These are phyloP conservation scores for Marronus borbonicus DNA, from an alignment of 2,888 invertebrate species.

Conservation along the genomic window DNA sequence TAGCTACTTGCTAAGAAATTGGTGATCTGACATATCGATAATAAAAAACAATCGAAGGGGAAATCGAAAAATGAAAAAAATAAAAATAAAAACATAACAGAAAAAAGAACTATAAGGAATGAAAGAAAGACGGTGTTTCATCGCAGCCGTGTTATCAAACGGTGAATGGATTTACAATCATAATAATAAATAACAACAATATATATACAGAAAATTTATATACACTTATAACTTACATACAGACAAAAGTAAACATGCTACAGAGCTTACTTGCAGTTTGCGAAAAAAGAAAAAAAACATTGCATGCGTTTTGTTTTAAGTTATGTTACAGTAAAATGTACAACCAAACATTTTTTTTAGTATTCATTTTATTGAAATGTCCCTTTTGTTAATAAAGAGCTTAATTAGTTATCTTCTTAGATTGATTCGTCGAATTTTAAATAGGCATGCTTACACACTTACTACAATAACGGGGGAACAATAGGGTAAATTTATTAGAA, in stretches of 20 bases:
- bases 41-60: conserved; percentile 10
- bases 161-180: conserved; percentile 55
- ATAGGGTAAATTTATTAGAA: not conserved
- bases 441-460: too few relatives aligned
- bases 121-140: conserved; percentile 46
- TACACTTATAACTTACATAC: not conserved
- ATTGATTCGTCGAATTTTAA: too few relatives aligned
- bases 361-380: too few relatives aligned
- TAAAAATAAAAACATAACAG: conserved; percentile 42
- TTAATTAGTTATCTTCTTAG: too few relatives aligned
- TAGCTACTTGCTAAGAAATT: conserved; percentile 59
- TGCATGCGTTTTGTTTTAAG: too few relatives aligned
- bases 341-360: too few relatives aligned
- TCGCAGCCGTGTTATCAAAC: conserved; percentile 63
- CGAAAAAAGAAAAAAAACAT: not conserved
- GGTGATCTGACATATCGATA: conserved; percentile 49
- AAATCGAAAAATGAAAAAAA: not conserved
- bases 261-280: not conserved
- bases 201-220: conserved; percentile 13
- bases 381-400: too few relatives aligned
- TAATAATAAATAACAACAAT: conserved; percentile 18
- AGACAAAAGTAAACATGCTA: conserved; percentile 3
- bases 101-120: conserved; percentile 11
- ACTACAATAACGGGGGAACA: not conserved
- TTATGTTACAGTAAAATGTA: too few relatives aligned